A percentile compares a stretch with the other conserved stretches of the same genome.
Evolutionary conservation across 2,888 invertebrate genomes (phyloP).

Genomic region (Baccha elongata): DNA sequence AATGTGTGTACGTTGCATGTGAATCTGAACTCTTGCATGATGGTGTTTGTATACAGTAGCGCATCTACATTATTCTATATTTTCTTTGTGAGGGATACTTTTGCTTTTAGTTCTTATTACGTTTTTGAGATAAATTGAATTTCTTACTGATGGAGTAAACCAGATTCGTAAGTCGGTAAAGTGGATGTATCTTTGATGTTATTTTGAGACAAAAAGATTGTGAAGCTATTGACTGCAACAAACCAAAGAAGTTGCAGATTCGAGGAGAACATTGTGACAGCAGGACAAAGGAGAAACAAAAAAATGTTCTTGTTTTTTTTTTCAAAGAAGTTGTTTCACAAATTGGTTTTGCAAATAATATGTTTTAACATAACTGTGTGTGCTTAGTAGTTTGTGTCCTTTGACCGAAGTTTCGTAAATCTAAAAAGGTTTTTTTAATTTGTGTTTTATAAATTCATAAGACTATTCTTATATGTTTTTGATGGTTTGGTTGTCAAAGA

Average conservation of each 20-base stretch:
- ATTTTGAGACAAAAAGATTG: conserved; percentile 31
- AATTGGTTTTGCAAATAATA: conserved; percentile 33
- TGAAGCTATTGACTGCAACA: conserved; percentile 10
- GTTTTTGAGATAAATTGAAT: conserved; percentile 31
- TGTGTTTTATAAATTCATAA: neutral
- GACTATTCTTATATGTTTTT: too few relatives aligned
- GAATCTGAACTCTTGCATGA: conserved; percentile 26
- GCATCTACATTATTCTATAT: conserved; percentile 2
- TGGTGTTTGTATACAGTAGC: neutral
- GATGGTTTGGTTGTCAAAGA: too few relatives aligned
- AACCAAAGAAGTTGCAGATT: conserved; percentile 16
- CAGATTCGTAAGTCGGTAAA: conserved; percentile 36
- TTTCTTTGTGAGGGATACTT: conserved; percentile 19
- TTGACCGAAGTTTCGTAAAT: neutral
- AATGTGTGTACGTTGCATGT: neutral
- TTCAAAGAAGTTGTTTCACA: conserved; percentile 21
- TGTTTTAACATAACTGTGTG: conserved; percentile 16
- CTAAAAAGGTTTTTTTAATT: conserved; percentile 3
- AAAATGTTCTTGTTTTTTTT: conserved; percentile 13
- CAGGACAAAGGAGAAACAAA: neutral
- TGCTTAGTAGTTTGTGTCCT: neutral
- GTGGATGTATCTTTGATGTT: conserved; percentile 36
- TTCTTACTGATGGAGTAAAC: conserved; percentile 24
- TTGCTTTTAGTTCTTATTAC: conserved; percentile 35
- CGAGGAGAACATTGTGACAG: neutral